A percentile compares a stretch with the other conserved stretches of the same genome.
phyloP scores from a whole-genome alignment of 2,113 vertebrate genomes.

The Ictalurus furcatus region DNA sequence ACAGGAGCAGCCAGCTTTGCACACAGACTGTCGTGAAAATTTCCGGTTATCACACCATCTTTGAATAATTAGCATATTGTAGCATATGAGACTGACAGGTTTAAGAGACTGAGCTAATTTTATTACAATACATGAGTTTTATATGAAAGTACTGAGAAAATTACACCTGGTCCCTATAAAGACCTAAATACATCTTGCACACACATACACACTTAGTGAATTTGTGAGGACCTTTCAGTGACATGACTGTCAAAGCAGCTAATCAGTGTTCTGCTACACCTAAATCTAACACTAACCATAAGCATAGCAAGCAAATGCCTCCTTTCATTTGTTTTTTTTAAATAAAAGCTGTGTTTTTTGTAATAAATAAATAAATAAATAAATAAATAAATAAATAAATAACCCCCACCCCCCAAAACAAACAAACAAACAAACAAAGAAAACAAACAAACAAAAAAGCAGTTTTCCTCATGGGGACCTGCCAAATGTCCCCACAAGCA shows the following conservation, averaged over 20 bases:
- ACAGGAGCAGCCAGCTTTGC: not conserved
- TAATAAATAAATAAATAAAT: too few species aligned
- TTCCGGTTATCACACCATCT: not conserved
- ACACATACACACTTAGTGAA: constrained; percentile 17
- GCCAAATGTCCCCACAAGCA: not conserved
- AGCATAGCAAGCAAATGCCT: not conserved
- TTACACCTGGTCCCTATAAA: not conserved
- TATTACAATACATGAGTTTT: not conserved
- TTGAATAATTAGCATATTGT: not conserved
- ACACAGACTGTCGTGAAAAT: not conserved
- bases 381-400: not conserved
- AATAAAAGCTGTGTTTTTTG: not conserved
- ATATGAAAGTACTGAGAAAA: not conserved
- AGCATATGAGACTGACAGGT: not conserved
- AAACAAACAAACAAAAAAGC: not conserved
- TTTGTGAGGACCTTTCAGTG: not conserved
- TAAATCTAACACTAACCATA: not conserved
- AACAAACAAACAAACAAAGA: not conserved
- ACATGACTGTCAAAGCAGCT: not conserved
- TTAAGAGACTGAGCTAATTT: not conserved
- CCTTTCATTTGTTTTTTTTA: not conserved
- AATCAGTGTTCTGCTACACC: not conserved
- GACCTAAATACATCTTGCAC: not conserved
- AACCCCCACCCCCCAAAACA: too few species aligned
- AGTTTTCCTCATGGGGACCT: not conserved